Conservation (phyloP, 2,797 vertebrate species). For the Sciurus vulgaris region DNA sequence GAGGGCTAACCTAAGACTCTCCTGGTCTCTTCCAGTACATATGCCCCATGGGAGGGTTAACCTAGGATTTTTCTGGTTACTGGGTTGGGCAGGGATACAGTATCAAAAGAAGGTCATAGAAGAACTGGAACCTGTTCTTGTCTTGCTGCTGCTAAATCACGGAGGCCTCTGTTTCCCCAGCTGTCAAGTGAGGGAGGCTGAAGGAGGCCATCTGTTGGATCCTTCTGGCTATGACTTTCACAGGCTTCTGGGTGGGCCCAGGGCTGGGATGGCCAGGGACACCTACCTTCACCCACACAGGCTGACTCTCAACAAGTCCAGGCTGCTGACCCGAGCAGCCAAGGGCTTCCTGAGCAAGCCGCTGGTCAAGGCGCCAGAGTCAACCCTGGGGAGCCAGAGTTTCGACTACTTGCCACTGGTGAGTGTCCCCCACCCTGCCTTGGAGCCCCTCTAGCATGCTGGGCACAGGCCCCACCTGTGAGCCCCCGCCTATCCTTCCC, state of each 20-base stretch:
- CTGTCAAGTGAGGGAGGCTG: neutral
- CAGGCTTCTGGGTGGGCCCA: neutral
- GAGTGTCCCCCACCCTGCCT: conserved; percentile 76
- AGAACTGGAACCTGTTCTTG: fast-evolving
- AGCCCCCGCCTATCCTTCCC: fast-evolving
- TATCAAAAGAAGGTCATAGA: neutral
- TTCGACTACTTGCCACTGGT: conserved; percentile 96
- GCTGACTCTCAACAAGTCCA: conserved; percentile 93
- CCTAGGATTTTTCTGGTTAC: neutral
- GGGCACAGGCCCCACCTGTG: neutral
- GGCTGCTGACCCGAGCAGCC: conserved; percentile 93
- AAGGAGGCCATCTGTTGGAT: neutral
- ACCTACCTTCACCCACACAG: conserved; percentile 83
- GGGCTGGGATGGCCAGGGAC: neutral
- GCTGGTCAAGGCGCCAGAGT: conserved; percentile 90
- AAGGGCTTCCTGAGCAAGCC: conserved; percentile 95
- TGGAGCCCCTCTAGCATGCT: fast-evolving
- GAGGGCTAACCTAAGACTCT: neutral
- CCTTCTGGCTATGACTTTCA: neutral
- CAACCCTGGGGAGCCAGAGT: conserved; percentile 89
- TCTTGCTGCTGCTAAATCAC: neutral
- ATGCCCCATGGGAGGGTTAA: neutral
- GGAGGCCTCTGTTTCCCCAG: neutral
- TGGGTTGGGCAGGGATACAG: neutral
- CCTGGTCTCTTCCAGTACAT: neutral